phyloP scores from a whole-genome alignment of 2,797 vertebrate species.

The Leuciscus waleckii region DNA sequence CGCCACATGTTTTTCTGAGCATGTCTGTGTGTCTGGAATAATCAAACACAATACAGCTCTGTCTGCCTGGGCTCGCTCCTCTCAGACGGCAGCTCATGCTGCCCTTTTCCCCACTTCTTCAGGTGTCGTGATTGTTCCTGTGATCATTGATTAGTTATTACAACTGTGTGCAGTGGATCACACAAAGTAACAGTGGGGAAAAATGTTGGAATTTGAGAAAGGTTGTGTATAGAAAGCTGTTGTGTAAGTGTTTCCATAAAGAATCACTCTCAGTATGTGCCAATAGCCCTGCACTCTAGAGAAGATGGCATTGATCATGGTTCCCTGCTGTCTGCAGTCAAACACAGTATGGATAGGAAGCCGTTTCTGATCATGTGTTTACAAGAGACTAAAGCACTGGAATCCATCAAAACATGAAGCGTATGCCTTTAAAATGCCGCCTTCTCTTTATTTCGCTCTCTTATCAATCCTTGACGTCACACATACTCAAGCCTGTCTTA shows the following conservation, averaged over 20 bases:
- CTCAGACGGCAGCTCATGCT: background rate
- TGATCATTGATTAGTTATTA: slow-evolving; percentile 21
- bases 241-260: slow-evolving; percentile 37
- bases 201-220: slow-evolving; percentile 3
- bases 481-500: slow-evolving; percentile 27
- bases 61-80: background rate
- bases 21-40: slow-evolving; percentile 47
- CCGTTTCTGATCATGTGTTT: slow-evolving; percentile 59
- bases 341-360: slow-evolving; percentile 49
- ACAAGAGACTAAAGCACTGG: slow-evolving; percentile 67
- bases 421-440: slow-evolving; percentile 53
- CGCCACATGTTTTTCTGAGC: slow-evolving; percentile 29
- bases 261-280: slow-evolving; percentile 26
- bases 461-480: slow-evolving; percentile 21
- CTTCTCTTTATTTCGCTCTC: slow-evolving; percentile 20
- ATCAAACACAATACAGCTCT: slow-evolving; percentile 15
- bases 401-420: slow-evolving; percentile 64
- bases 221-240: background rate
- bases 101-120: background rate
- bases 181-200: background rate
- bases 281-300: slow-evolving; percentile 28
- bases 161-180: background rate
- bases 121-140: background rate
- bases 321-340: slow-evolving; percentile 47
- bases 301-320: slow-evolving; percentile 46